phyloP scores from a whole-genome alignment of 2,113 vertebrate species.

The Pungitius pungitius region DNA sequence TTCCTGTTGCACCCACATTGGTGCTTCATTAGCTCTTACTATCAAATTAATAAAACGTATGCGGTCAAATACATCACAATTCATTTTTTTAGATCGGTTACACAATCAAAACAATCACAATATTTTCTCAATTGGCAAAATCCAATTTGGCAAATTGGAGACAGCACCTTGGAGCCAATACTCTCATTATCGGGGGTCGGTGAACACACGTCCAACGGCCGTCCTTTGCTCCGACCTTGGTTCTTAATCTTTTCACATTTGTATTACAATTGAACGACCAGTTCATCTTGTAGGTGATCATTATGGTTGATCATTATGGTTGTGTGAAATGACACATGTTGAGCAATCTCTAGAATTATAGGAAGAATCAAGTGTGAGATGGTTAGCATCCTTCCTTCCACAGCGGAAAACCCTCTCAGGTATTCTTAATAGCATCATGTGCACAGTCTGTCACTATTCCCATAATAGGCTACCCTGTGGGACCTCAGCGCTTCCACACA shows the following conservation, averaged over 20 bases:
- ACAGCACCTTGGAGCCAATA: background rate
- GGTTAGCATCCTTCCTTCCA: background rate
- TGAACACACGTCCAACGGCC: background rate
- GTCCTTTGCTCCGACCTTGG: background rate
- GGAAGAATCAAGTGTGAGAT: constrained; percentile 3
- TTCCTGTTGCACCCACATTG: background rate
- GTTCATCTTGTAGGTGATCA: background rate
- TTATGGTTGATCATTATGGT: background rate
- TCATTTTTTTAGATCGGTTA: background rate
- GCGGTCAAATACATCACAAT: background rate
- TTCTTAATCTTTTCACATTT: background rate
- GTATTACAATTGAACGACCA: background rate
- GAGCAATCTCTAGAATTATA: background rate
- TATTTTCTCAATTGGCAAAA: background rate
- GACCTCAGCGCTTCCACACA: constrained; percentile 41
- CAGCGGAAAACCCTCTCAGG: background rate
- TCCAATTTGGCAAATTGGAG: background rate
- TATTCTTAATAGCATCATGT: constrained; percentile 25
- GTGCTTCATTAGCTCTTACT: background rate
- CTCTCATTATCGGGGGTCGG: background rate
- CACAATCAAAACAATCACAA: background rate
- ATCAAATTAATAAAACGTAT: background rate
- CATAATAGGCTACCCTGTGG: constrained; percentile 36
- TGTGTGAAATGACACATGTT: background rate
- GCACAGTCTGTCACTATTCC: constrained; percentile 35